A percentile compares a stretch with the other conserved stretches of the same genome.
Conservation (phyloP, 2,113 vertebrate genomes). For the Mus spicilegus region DNA sequence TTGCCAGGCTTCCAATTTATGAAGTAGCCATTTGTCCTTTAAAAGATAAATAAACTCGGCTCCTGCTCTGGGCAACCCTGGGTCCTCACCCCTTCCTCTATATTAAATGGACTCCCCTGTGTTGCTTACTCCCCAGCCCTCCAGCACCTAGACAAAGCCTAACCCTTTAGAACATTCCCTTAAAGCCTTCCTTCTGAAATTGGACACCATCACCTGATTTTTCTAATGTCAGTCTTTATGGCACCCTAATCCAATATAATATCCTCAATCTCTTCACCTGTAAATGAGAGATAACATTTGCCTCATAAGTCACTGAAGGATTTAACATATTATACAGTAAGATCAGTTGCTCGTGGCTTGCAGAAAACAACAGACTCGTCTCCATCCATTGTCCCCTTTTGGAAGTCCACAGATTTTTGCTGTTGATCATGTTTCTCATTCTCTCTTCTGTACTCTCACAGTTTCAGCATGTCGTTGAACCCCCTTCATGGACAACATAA, state of each 20-base stretch:
- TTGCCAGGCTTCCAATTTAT: slow-evolving; percentile 16
- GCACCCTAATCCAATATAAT: not conserved
- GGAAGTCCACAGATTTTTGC: not conserved
- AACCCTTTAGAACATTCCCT: not conserved
- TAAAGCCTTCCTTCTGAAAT: not conserved
- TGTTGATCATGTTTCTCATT: not conserved
- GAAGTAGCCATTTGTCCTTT: not conserved
- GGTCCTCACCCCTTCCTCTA: not conserved
- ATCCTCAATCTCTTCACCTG: not conserved
- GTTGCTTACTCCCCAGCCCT: not conserved
- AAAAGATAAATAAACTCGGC: not conserved
- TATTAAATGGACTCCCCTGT: not conserved
- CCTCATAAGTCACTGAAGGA: not conserved
- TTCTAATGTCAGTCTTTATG: not conserved
- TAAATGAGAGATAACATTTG: not conserved
- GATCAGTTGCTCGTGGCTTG: not conserved
- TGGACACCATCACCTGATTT: not conserved
- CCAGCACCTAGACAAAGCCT: not conserved
- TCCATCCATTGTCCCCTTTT: not conserved
- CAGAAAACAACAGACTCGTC: not conserved
- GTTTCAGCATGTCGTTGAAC: not conserved
- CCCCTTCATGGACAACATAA: not conserved
- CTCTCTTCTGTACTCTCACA: not conserved
- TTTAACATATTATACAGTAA: not conserved
- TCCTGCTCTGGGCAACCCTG: not conserved